These are phyloP conservation scores for Tortricodes alternella DNA, from an alignment of 2,888 invertebrate genomes.

Conservation along the genomic window DNA sequence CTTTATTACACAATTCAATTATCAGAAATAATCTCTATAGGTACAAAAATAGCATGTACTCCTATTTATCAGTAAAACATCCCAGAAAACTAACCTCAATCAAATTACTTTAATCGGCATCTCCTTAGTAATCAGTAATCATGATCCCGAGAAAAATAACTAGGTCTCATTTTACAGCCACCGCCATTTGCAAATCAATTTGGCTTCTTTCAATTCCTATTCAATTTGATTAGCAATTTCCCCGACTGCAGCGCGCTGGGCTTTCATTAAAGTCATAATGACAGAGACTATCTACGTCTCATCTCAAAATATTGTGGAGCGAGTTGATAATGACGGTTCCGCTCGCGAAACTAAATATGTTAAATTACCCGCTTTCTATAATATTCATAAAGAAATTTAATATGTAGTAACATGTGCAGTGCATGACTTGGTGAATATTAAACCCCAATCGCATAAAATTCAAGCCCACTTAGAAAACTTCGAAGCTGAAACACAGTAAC, in stretches of 20 bases:
- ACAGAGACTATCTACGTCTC: neutral
- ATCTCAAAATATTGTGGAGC: conserved; percentile 9
- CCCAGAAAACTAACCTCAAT: too few relatives aligned
- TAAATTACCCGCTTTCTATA: conserved; percentile 4
- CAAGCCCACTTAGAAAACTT: neutral
- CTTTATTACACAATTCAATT: too few relatives aligned
- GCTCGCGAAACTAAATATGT: conserved; percentile 1
- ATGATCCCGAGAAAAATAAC: neutral
- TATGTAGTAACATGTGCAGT: neutral
- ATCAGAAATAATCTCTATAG: too few relatives aligned
- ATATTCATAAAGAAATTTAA: conserved; percentile 2
- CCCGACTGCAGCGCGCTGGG: neutral
- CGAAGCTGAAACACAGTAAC: too few relatives aligned
- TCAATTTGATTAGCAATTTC: conserved; percentile 15
- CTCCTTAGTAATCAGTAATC: neutral
- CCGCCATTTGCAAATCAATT: neutral
- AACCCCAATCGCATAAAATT: neutral
- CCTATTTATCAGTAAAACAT: too few relatives aligned
- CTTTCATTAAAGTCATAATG: conserved; percentile 8
- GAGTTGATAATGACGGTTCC: neutral
- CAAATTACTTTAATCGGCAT: too few relatives aligned
- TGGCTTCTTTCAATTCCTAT: conserved; percentile 9
- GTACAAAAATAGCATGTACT: too few relatives aligned
- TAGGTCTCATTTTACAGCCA: neutral
- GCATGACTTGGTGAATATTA: neutral